Evolutionary conservation across 2,888 invertebrate species (phyloP).

Genomic region (Phorcus lineatus): DNA sequence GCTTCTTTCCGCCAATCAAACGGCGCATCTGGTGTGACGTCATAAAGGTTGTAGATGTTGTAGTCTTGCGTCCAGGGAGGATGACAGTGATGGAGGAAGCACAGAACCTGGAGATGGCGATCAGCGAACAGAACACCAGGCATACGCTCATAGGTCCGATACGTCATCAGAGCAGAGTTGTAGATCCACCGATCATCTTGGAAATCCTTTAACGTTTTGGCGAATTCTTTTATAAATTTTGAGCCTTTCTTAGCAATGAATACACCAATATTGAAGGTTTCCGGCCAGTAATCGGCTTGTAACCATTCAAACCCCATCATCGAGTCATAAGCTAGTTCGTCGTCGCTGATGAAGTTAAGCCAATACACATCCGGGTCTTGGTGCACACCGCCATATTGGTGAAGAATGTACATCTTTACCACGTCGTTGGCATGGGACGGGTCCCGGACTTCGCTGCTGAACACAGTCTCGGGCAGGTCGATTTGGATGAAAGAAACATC

Average conservation of each 20-base stretch:
- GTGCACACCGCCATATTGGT: constrained; percentile 7
- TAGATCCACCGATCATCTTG: background rate
- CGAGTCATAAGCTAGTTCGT: background rate
- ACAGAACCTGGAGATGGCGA: background rate
- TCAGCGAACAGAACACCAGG: background rate
- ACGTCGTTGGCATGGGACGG: background rate
- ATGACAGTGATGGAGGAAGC: background rate
- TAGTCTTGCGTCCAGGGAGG: background rate
- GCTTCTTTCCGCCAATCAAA: constrained; percentile 3
- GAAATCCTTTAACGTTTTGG: background rate
- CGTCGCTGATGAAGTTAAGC: background rate
- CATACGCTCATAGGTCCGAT: background rate
- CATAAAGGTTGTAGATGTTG: background rate
- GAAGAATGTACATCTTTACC: background rate
- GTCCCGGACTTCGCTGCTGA: background rate
- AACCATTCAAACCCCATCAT: constrained; percentile 7
- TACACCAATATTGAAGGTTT: constrained; percentile 15
- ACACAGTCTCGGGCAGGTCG: background rate
- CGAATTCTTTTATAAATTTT: background rate
- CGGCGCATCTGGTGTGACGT: background rate
- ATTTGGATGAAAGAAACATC: background rate
- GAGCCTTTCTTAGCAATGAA: background rate
- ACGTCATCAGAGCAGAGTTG: constrained; percentile 9
- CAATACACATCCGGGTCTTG: background rate
- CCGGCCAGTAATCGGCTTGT: background rate